A percentile compares a stretch with the other conserved stretches of the same genome.
phyloP scores from a whole-genome alignment of 2,888 invertebrate genomes.

The Acholoe squamosa region DNA sequence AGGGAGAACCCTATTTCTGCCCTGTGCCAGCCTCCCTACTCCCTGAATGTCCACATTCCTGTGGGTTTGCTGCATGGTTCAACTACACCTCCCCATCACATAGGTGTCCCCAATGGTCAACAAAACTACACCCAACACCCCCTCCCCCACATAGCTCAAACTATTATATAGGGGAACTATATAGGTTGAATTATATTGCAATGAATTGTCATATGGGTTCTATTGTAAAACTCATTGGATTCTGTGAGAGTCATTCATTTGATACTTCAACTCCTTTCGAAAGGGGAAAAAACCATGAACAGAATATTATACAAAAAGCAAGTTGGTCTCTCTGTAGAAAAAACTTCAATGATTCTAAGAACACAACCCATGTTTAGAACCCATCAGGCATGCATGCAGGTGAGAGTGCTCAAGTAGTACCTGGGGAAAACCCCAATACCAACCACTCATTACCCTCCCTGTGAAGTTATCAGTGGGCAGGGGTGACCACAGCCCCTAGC shows the following conservation, averaged over 20 bases:
- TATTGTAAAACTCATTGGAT: no score
- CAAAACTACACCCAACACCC: not conserved
- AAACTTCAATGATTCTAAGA: no score
- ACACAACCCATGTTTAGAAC: no score
- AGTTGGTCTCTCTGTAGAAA: no score
- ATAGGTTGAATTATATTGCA: no score
- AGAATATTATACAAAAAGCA: no score
- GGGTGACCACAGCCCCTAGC: not conserved
- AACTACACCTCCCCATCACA: not conserved
- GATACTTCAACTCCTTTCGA: no score
- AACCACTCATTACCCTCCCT: not conserved
- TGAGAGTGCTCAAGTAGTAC: not conserved
- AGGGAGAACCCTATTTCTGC: not conserved
- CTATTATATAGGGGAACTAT: no score
- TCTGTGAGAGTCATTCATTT: no score
- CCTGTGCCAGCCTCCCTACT: not conserved
- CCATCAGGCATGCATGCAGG: not conserved
- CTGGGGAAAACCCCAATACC: not conserved
- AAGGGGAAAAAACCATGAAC: no score
- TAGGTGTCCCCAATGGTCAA: not conserved
- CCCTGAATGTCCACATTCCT: not conserved
- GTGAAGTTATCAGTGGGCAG: not conserved
- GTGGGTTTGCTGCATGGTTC: constrained; percentile 1
- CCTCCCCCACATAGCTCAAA: not conserved
- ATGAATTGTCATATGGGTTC: no score